Evolutionary conservation across 2,797 vertebrate species (phyloP).

Genomic region (Euphonia xanthogaster): DNA sequence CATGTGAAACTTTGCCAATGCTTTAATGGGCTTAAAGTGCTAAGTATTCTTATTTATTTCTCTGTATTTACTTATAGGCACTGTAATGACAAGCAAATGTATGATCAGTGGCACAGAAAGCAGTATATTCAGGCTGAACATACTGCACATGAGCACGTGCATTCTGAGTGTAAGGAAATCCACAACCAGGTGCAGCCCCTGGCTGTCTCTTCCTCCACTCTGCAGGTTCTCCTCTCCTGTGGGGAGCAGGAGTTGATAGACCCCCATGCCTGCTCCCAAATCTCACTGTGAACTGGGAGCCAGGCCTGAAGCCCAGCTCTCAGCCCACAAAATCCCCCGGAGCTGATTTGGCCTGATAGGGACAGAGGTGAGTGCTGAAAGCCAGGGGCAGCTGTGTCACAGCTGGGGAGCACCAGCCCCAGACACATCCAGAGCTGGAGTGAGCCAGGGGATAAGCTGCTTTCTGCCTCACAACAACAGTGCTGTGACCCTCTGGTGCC

Average conservation of each 20-base stretch:
- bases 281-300: not conserved
- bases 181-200: accelerated
- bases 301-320: not conserved
- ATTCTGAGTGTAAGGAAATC: not conserved
- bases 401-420: not conserved
- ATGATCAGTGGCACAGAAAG: constrained; percentile 33
- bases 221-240: not conserved
- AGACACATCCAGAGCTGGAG: not conserved
- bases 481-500: not conserved
- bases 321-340: not conserved
- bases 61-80: constrained; percentile 54
- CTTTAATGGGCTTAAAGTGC: constrained; percentile 65
- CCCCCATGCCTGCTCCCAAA: not conserved
- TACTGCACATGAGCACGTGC: not conserved
- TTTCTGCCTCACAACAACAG: not conserved
- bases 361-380: not conserved
- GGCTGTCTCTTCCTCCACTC: not conserved
- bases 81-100: constrained; percentile 27
- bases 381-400: not conserved
- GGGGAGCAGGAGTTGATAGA: not conserved
- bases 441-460: not conserved
- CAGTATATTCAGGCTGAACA: constrained; percentile 16
- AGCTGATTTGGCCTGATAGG: not conserved
- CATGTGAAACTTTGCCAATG: constrained; percentile 65
- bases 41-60: constrained; percentile 66